Conservation (phyloP, 2,113 vertebrate genomes). For the Aplodontia rufa region DNA sequence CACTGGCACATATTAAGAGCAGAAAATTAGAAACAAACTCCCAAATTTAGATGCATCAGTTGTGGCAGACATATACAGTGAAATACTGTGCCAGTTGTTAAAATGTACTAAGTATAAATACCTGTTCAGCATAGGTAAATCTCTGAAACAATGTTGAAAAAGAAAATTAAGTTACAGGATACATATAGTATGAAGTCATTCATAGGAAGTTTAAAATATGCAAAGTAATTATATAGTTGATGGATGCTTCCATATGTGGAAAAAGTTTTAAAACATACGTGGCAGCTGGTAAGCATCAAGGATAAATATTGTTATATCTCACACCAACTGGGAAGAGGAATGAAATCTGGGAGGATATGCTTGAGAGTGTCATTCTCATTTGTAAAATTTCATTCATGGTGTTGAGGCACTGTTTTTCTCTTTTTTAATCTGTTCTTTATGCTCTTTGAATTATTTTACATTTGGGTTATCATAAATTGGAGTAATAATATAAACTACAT, state of each 20-base stretch:
- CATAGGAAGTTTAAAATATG: neutral
- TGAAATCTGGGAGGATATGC: neutral
- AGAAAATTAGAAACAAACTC: neutral
- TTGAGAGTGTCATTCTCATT: neutral
- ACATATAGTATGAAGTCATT: neutral
- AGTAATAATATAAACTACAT: neutral
- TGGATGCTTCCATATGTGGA: neutral
- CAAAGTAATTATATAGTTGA: neutral
- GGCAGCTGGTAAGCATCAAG: neutral
- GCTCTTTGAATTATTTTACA: neutral
- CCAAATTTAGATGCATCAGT: neutral
- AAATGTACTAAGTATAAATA: neutral
- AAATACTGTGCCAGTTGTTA: neutral
- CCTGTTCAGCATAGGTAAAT: neutral
- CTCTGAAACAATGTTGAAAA: neutral
- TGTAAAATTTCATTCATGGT: neutral
- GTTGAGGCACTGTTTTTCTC: neutral
- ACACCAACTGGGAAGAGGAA: neutral
- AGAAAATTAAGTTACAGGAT: neutral
- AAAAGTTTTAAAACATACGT: neutral
- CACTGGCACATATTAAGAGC: neutral
- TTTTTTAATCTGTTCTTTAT: neutral
- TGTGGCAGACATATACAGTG: neutral
- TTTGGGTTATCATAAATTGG: neutral
- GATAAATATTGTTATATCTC: neutral